Base-by-base conservation (phyloP, 1,140 invertebrate genomes). In the Penaeus indicus region DNA sequence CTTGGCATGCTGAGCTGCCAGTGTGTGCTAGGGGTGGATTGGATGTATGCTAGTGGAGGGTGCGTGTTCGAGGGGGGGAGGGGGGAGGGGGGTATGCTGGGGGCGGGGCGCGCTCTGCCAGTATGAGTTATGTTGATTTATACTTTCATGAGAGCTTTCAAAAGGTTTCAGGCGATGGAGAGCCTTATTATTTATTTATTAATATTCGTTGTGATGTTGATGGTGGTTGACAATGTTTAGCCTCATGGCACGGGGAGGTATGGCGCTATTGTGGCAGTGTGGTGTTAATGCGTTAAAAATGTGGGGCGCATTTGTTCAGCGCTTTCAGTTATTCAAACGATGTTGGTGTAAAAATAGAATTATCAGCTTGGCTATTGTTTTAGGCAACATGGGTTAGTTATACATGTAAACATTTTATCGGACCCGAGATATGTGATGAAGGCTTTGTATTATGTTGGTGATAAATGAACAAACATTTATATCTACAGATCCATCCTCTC, bases 41-140 rank as follows among this genome's bases (percentile, higher is more conserved):
- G 21, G 80, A 18, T 21, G 42, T 47, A 21, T 54, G 10, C 54
- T 54, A 54, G 54, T 16, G 54, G 8, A 11, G 54, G 16, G 16
- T 5, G 54, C 16, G 54, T 11, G 54, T 54, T 5, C 16, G 8
- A 0, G 8, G 7, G 18, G 25, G 32, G 32, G 63, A 4, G 5
- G 18, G 77, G 27, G 60, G n/a, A 3, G 18, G 77, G 27, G 60
- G n/a, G 54, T 80, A 69, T 32, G 64, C 75, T 25, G 62, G 19
- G 42, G 38, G 82, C 18, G 63, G 25, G 63, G 21, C 11, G 61
- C n/a, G 81, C 62, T 47, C 64, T 25, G 61, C 25, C 27, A 54
- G 42, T 67, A 27, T 82, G 81, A 78, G 81, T 88, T 88, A 78
- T 84, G 87, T 84, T 84, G 87, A 88, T 88, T 47, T 84, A 84